Conservation (phyloP, 92 coral and sea anemone genomes). For the Pocillopora meandrina region DNA sequence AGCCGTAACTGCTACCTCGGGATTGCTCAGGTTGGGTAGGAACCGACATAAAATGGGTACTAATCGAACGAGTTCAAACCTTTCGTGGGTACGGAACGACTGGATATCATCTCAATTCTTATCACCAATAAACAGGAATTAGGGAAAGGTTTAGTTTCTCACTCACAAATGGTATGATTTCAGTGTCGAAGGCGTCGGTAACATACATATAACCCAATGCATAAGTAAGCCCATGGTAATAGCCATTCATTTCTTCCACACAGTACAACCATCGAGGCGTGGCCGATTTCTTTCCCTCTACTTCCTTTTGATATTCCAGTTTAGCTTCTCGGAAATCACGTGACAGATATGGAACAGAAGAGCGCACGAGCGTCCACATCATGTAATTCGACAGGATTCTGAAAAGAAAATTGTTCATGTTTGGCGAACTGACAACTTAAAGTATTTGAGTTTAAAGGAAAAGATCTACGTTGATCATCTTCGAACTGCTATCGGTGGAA, state of each 20-base stretch:
- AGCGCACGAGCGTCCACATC: conserved; percentile 53
- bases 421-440: too few relatives aligned
- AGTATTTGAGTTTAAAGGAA: too few relatives aligned
- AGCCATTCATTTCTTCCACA: conserved; percentile 40
- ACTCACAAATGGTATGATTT: conserved; percentile 62
- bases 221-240: conserved; percentile 48
- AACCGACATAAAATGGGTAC: too few relatives aligned
- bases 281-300: conserved; percentile 33
- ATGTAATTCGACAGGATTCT: conserved; percentile 66
- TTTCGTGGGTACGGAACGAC: too few relatives aligned
- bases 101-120: too few relatives aligned
- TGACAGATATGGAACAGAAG: conserved; percentile 41
- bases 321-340: conserved; percentile 55
- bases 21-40: too few relatives aligned
- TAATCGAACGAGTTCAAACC: too few relatives aligned
- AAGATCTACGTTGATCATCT: too few relatives aligned
- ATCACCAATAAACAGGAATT: neutral
- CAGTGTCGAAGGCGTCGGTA: conserved; percentile 48
- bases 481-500: too few relatives aligned
- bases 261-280: conserved; percentile 61
- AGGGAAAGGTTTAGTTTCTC: too few relatives aligned
- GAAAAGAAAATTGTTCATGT: neutral
- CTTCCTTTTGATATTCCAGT: conserved; percentile 25
- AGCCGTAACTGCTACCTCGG: too few relatives aligned
- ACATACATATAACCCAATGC: conserved; percentile 64